Conservation (phyloP, 2,797 vertebrate genomes). For the Prunella strophiata region DNA sequence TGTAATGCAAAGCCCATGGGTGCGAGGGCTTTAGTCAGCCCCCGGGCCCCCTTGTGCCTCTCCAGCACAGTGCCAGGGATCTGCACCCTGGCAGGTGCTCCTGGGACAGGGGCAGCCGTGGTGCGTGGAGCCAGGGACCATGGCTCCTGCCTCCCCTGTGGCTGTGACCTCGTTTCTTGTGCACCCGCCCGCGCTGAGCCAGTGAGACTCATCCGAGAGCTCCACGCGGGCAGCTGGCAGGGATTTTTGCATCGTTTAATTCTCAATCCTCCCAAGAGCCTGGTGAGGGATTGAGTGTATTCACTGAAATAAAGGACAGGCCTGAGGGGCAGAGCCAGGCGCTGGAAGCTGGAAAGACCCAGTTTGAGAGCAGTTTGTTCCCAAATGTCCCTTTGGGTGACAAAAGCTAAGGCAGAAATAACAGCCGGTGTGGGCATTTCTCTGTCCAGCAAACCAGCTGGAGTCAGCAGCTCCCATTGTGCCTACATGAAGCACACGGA, state of each 20-base stretch:
- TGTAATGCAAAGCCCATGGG: not conserved
- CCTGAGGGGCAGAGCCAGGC: not conserved
- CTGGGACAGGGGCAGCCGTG: fast-evolving
- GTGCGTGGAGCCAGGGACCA: fast-evolving
- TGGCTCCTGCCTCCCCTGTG: not conserved
- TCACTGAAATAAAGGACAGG: not conserved
- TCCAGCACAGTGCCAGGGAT: fast-evolving
- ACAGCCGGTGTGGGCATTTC: not conserved
- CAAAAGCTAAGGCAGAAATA: not conserved
- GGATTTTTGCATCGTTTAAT: slow-evolving; percentile 37
- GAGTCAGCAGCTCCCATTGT: not conserved
- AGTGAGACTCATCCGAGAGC: not conserved
- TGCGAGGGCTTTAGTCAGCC: not conserved
- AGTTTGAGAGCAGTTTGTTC: not conserved
- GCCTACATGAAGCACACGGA: fast-evolving
- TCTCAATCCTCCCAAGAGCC: slow-evolving; percentile 35
- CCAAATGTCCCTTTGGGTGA: not conserved
- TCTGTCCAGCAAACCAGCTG: not conserved
- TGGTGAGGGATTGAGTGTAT: not conserved
- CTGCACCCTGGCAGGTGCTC: not conserved
- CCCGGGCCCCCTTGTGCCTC: fast-evolving
- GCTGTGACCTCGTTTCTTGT: not conserved
- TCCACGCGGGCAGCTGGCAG: not conserved
- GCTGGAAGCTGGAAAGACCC: not conserved
- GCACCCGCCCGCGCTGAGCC: not conserved